These are phyloP conservation scores for Pipra filicauda DNA, from an alignment of 2,113 vertebrate species.

Conservation along the genomic window DNA sequence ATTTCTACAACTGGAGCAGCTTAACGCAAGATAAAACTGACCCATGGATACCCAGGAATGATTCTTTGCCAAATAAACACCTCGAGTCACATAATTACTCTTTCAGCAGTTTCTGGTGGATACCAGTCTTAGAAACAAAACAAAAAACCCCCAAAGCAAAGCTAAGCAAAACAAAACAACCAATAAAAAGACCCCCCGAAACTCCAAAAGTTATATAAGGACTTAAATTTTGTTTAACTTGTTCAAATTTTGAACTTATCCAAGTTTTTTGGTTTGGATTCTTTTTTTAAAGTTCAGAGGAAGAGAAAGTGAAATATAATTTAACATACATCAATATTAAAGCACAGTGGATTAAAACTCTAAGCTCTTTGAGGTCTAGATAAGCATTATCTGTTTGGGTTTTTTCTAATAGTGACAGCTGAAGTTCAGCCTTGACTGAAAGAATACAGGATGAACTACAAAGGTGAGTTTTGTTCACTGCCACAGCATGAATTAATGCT, in stretches of 20 bases:
- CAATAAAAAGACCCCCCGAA: not conserved
- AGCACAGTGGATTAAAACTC: not conserved
- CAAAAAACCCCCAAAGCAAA: not conserved
- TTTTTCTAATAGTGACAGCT: not conserved
- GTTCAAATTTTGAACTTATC: not conserved
- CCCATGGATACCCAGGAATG: not conserved
- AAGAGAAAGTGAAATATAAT: not conserved
- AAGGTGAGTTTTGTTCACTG: not conserved
- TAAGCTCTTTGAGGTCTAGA: not conserved
- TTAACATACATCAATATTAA: not conserved
- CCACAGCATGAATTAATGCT: not conserved
- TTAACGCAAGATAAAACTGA: not conserved
- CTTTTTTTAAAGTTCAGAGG: not conserved
- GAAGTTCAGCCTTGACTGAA: not conserved
- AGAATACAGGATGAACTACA: not conserved
- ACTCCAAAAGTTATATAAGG: not conserved
- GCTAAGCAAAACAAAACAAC: too few relatives aligned
- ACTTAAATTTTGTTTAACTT: not conserved
- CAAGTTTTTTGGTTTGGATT: too few relatives aligned
- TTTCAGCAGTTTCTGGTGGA: not conserved
- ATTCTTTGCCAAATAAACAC: not conserved
- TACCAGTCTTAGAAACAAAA: not conserved
- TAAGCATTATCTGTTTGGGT: not conserved
- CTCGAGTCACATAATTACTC: not conserved
- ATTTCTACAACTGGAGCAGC: not conserved